Evolutionary conservation across 2,888 invertebrate species (phyloP).

Genomic region (Smittia aterrima): DNA sequence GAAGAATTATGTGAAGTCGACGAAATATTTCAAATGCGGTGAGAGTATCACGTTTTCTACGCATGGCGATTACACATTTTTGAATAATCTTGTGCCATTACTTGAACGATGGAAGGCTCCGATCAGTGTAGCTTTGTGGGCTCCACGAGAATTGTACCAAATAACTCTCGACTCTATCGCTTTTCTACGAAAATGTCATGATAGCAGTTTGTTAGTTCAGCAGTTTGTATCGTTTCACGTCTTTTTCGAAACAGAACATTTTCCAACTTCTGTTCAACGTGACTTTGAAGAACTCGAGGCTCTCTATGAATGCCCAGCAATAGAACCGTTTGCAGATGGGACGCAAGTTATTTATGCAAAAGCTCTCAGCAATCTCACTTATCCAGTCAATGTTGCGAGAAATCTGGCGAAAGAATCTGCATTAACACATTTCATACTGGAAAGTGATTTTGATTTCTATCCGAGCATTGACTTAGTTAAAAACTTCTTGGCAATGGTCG

Average conservation of each 20-base stretch:
- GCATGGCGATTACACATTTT: constrained; percentile 66
- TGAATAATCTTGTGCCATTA: constrained; percentile 62
- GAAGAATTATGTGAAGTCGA: constrained; percentile 60
- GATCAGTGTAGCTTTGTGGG: constrained; percentile 59
- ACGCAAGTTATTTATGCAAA: constrained; percentile 48
- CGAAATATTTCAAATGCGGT: constrained; percentile 55
- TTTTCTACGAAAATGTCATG: constrained; percentile 56
- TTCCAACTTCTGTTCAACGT: constrained; percentile 53
- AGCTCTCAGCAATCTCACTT: constrained; percentile 69
- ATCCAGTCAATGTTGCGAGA: constrained; percentile 84
- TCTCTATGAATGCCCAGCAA: not conserved
- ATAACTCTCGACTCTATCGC: constrained; percentile 57
- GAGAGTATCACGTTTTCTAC: constrained; percentile 67
- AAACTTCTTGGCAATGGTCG: constrained; percentile 76
- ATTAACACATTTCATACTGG: constrained; percentile 74
- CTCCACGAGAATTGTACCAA: constrained; percentile 59
- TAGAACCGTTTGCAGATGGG: too few species aligned
- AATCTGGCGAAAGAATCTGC: constrained; percentile 79
- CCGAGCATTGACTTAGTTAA: constrained; percentile 76
- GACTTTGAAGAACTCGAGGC: not conserved
- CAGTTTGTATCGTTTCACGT: constrained; percentile 61
- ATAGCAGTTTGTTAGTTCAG: constrained; percentile 53
- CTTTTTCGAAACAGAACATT: constrained; percentile 58
- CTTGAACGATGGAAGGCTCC: constrained; percentile 60
- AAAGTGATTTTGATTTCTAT: constrained; percentile 84